Percentiles rank a stretch among this genome's conserved stretches.
Conservation (phyloP, 2,888 invertebrate species). For the Philereme transversata region DNA sequence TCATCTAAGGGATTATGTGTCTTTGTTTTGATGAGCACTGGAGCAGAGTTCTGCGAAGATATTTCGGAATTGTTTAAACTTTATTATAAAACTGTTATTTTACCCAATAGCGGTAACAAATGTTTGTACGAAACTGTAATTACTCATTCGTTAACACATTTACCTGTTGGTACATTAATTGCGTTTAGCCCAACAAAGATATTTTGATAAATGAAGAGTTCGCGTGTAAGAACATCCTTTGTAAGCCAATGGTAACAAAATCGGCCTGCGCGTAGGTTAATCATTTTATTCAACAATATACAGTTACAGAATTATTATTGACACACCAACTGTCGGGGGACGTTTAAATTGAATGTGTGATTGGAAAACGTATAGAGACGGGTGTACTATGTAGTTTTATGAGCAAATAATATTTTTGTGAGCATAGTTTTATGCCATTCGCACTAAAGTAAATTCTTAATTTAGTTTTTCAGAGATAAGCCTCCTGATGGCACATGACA, state of each 20-base stretch:
- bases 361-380: conserved; percentile 67
- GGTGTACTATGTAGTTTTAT: conserved; percentile 19
- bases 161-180: conserved; percentile 29
- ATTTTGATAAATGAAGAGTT: conserved; percentile 40
- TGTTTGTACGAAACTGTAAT: conserved; percentile 12
- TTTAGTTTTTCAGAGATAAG: too few relatives aligned
- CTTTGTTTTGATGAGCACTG: conserved; percentile 32
- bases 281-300: conserved; percentile 81
- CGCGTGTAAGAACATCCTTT: conserved; percentile 42
- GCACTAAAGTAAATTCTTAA: too few relatives aligned
- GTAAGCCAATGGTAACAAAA: conserved; percentile 45
- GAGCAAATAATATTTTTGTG: not conserved
- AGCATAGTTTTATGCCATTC: too few relatives aligned
- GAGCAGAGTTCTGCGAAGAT: conserved; percentile 1
- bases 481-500: too few relatives aligned
- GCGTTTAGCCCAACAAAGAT: conserved; percentile 33
- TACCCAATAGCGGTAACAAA: too few relatives aligned
- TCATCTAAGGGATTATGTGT: conserved; percentile 37
- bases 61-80: conserved; percentile 1
- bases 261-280: conserved; percentile 69
- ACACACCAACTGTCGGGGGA: conserved; percentile 76
- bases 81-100: too few relatives aligned
- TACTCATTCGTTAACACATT: conserved; percentile 12
- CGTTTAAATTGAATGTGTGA: conserved; percentile 65
- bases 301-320: conserved; percentile 79